phyloP scores from a whole-genome alignment of 1,140 invertebrate species.

The Doryteuthis pealeii region DNA sequence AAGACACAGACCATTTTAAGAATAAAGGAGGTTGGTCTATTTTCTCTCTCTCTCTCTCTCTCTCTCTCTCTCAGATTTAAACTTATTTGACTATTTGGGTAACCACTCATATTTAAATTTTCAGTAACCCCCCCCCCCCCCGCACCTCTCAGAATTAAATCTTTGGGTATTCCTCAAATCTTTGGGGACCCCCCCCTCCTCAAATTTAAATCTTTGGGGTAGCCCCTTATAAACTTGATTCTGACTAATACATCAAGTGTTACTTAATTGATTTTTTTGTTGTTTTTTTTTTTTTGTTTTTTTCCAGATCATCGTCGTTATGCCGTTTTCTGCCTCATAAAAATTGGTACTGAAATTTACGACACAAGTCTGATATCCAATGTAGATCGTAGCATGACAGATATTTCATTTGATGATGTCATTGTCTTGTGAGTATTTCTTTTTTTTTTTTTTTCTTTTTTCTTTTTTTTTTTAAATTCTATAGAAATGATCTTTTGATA shows the following conservation, averaged over 20 bases:
- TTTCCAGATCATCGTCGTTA: conserved; percentile 68
- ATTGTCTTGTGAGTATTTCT: conserved; percentile 70
- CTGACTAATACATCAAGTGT: too few species aligned
- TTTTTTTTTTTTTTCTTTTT: background rate
- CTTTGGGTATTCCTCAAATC: too few species aligned
- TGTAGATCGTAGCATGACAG: conserved; percentile 71
- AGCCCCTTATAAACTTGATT: too few species aligned
- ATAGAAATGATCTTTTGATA: background rate
- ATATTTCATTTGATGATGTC: conserved; percentile 72
- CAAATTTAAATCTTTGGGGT: too few species aligned
- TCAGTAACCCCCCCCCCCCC: too few species aligned
- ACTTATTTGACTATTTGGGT: too few species aligned
- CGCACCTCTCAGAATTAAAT: too few species aligned
- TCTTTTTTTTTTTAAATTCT: background rate
- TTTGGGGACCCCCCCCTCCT: too few species aligned
- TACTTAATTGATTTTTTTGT: too few species aligned
- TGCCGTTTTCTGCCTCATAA: conserved; percentile 72
- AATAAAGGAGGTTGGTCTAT: conserved; percentile 67
- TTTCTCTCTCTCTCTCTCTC: too few species aligned
- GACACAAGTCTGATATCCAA: conserved; percentile 71
- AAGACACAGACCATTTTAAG: conserved; percentile 74
- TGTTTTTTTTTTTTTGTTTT: background rate
- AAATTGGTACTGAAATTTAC: conserved; percentile 71
- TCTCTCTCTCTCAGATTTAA: too few species aligned
- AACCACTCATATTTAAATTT: too few species aligned